Evolutionary conservation across 2,888 invertebrate species (phyloP).

Genomic region (Xestia c-nigrum): DNA sequence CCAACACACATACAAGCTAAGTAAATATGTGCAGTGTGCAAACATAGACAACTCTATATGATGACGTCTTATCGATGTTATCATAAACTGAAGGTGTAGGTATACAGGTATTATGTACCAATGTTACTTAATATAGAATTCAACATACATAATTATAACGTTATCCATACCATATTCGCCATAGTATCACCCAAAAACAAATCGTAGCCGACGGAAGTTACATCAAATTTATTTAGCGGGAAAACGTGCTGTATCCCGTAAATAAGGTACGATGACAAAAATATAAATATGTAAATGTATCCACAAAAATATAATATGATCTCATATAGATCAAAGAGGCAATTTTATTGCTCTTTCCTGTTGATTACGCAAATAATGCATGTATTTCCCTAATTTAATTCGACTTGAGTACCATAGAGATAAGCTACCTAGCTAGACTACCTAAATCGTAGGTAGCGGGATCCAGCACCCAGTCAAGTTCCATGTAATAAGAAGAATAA

Average conservation of each 20-base stretch:
- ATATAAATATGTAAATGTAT: not conserved
- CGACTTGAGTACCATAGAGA: too few relatives aligned
- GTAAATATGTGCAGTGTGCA: not conserved
- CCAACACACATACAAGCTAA: not conserved
- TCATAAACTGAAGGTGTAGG: not conserved
- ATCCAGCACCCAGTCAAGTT: not conserved
- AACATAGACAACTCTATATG: not conserved
- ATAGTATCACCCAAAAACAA: not conserved
- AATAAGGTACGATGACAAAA: not conserved
- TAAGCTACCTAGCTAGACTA: not conserved
- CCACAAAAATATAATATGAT: too few relatives aligned
- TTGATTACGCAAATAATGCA: not conserved
- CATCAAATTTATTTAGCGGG: not conserved
- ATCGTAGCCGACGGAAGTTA: not conserved
- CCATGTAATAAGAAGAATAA: not conserved
- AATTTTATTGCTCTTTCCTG: conserved; percentile 1
- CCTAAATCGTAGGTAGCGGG: not conserved
- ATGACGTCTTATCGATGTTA: conserved; percentile 1
- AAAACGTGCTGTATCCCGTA: not conserved
- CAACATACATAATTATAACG: not conserved
- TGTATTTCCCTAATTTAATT: too few relatives aligned
- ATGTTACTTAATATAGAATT: not conserved
- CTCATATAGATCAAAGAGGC: not conserved
- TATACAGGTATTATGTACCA: not conserved
- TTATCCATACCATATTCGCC: not conserved